phyloP scores from a whole-genome alignment of 2,113 vertebrate species.

The Chelonoidis abingdonii region DNA sequence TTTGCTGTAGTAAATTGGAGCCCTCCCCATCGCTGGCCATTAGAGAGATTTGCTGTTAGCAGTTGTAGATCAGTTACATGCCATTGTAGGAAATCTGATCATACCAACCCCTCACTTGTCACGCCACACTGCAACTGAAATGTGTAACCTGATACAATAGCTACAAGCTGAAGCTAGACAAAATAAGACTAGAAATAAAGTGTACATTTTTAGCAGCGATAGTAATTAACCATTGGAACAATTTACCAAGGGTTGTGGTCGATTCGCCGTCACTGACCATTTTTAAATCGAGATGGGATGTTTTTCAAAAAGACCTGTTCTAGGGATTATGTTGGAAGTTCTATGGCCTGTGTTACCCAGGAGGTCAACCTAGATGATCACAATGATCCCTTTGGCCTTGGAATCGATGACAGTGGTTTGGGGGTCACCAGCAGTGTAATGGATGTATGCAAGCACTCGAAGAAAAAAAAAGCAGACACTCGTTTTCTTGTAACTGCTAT shows the following conservation, averaged over 20 bases:
- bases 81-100: too few relatives aligned
- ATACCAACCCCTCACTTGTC: neutral
- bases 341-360: neutral
- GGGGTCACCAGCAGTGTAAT: neutral
- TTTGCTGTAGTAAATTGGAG: too few relatives aligned
- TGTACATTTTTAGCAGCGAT: too few relatives aligned
- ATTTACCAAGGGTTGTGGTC: neutral
- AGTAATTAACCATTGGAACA: neutral
- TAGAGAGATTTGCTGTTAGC: too few relatives aligned
- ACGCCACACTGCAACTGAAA: neutral
- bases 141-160: too few relatives aligned
- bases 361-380: neutral
- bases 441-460: neutral
- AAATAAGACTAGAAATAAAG: too few relatives aligned
- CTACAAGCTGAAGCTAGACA: too few relatives aligned
- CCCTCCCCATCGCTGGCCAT: too few relatives aligned
- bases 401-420: neutral
- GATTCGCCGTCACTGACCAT: neutral
- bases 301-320: neutral
- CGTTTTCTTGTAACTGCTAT: neutral
- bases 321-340: neutral
- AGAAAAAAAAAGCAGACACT: too few relatives aligned
- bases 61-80: neutral
- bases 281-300: neutral
- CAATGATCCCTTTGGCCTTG: neutral